These are phyloP conservation scores for Aurelia aurita complex sp. Pacific DNA, from an alignment of 30 jellyfish, hydroid and myxozoan species.

Conservation along the genomic window DNA sequence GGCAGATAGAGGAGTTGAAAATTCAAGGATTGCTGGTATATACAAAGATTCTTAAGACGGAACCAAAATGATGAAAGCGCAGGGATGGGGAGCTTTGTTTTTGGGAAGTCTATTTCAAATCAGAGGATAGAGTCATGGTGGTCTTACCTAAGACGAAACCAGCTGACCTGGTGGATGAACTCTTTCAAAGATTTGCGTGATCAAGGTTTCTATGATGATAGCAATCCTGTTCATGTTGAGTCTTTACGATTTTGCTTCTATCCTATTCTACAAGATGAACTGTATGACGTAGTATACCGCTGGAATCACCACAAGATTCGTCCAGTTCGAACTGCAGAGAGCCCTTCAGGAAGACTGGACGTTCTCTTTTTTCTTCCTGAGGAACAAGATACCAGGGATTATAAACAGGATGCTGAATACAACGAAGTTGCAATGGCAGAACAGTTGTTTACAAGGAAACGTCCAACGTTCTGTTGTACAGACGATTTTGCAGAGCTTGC, in stretches of 20 bases:
- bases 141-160: conserved; percentile 28
- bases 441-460: no score
- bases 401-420: no score
- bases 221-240: conserved; percentile 22
- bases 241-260: conserved; percentile 39
- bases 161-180: conserved; percentile 23
- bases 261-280: conserved; percentile 39
- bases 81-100: background rate
- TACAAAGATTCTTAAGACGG: conserved; percentile 9
- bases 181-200: conserved; percentile 40
- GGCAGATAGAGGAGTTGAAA: conserved; percentile 52
- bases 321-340: no score
- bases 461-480: no score
- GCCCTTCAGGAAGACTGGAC: no score
- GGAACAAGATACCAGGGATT: no score
- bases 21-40: conserved; percentile 23
- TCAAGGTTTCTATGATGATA: conserved; percentile 11
- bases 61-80: background rate
- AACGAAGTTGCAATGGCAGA: no score
- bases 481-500: no score
- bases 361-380: no score
- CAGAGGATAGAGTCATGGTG: conserved; percentile 65
- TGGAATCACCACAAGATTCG: no score
- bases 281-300: conserved; percentile 3
- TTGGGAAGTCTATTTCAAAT: conserved; percentile 34